Evolutionary conservation across 2,797 vertebrate genomes (phyloP).

Genomic region (Anguilla anguilla): DNA sequence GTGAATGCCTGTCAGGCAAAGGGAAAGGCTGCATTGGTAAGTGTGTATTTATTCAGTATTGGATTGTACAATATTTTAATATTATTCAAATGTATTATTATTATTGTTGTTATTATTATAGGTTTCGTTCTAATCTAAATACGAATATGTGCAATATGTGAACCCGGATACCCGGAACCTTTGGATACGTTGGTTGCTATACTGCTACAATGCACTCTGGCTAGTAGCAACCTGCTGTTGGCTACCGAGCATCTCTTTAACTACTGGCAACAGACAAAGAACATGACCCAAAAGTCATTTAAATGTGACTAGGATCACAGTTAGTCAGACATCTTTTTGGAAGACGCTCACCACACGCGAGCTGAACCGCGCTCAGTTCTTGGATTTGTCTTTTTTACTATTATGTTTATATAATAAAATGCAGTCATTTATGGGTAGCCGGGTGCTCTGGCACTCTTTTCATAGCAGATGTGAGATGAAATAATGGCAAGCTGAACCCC

Average conservation of each 20-base stretch:
- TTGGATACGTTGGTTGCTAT: background rate
- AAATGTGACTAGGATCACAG: background rate
- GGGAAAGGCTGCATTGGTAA: conserved; percentile 45
- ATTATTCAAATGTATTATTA: background rate
- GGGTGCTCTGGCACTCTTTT: background rate
- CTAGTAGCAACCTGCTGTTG: background rate
- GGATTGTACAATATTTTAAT: background rate
- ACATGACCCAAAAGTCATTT: conserved; percentile 3
- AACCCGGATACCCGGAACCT: background rate
- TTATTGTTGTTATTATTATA: background rate
- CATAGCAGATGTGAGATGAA: conserved; percentile 9
- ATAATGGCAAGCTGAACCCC: conserved; percentile 20
- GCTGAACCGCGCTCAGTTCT: too few species aligned
- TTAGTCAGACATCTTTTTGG: background rate
- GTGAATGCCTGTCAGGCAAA: conserved; percentile 42
- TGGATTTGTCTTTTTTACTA: background rate
- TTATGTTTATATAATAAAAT: background rate
- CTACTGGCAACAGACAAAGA: conserved; percentile 31
- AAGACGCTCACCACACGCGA: background rate
- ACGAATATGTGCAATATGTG: background rate
- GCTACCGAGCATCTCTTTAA: background rate
- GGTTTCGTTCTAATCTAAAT: background rate
- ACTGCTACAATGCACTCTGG: background rate
- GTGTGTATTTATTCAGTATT: conserved; percentile 17
- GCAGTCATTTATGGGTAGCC: background rate